Conservation (phyloP, 2,113 vertebrate genomes). For the Cyanoramphus novaezelandiae region DNA sequence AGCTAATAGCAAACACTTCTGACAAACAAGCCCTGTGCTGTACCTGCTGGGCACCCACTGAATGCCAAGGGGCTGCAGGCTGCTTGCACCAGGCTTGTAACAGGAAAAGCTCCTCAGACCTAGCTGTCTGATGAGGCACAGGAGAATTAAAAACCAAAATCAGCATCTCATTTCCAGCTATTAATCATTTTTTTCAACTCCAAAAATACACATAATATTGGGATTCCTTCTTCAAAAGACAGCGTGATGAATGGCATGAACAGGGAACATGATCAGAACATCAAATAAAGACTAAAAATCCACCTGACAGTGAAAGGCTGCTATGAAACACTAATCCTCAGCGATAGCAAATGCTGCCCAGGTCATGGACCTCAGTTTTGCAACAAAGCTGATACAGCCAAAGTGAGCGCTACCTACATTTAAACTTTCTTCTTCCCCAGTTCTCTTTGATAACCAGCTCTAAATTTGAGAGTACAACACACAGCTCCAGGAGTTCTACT, state of each 20-base stretch:
- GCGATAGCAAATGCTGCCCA: background rate
- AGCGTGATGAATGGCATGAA: background rate
- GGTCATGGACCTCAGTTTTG: background rate
- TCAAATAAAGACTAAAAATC: background rate
- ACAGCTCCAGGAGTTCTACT: background rate
- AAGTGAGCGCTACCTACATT: background rate
- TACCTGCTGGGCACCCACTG: rapidly evolving
- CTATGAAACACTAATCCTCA: background rate
- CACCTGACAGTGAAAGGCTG: background rate
- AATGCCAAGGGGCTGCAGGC: rapidly evolving
- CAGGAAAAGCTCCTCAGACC: background rate
- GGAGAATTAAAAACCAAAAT: background rate
- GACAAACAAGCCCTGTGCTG: background rate
- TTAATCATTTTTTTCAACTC: background rate
- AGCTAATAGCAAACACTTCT: background rate
- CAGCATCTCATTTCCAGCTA: background rate
- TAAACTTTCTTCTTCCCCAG: background rate
- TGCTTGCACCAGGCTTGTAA: rapidly evolving
- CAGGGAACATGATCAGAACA: background rate
- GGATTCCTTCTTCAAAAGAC: background rate
- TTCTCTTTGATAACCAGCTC: background rate
- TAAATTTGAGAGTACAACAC: background rate
- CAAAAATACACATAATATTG: background rate
- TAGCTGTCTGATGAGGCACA: background rate
- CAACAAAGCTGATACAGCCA: background rate